These are phyloP conservation scores for Lutraria rhynchaena DNA, from an alignment of 1,140 invertebrate genomes.

Conservation along the genomic window DNA sequence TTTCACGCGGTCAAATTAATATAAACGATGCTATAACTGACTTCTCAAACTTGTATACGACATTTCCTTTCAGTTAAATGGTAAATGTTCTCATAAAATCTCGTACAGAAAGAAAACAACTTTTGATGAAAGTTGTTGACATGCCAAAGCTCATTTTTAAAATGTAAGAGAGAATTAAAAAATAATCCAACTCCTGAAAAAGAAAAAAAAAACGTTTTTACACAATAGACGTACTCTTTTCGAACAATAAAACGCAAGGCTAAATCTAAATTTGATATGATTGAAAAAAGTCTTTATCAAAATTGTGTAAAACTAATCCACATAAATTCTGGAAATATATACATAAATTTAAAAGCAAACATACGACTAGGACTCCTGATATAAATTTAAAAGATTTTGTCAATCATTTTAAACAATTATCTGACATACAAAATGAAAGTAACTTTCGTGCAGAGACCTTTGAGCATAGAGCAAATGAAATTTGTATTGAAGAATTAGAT, in stretches of 20 bases:
- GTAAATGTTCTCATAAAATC: no score
- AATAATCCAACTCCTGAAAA: background rate
- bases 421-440: background rate
- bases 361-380: background rate
- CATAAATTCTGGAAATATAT: constrained; percentile 6
- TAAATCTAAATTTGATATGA: background rate
- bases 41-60: background rate
- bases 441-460: background rate
- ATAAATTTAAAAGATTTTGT: no score
- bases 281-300: background rate
- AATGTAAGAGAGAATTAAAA: background rate
- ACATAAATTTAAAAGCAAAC: constrained; percentile 9
- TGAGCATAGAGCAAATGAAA: background rate
- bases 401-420: constrained; percentile 4
- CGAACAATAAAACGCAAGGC: background rate
- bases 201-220: background rate
- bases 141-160: background rate
- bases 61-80: no score
- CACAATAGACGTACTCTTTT: background rate
- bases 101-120: no score
- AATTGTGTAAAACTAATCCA: background rate
- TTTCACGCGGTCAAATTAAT: background rate
- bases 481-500: no score
- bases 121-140: background rate
- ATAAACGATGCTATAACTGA: no score